A percentile compares a stretch with the other conserved stretches of the same genome.
phyloP scores from a whole-genome alignment of 1,140 invertebrate species.

The Megathymus violae region DNA sequence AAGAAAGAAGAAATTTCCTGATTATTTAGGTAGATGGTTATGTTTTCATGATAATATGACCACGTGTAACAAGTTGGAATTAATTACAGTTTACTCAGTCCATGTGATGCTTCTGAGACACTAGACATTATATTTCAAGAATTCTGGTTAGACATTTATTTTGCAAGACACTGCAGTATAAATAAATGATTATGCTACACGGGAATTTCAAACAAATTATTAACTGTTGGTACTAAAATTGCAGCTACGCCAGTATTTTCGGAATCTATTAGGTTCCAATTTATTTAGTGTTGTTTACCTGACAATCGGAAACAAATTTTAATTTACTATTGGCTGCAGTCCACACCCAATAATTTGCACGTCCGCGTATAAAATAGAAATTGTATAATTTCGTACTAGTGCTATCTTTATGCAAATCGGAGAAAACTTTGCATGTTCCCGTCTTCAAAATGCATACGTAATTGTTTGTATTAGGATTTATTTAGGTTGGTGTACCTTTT shows the following conservation, averaged over 20 bases:
- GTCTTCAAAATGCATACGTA: slow-evolving; percentile 25
- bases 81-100: too few species aligned
- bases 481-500: background rate
- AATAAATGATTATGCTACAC: too few species aligned
- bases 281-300: slow-evolving; percentile 8
- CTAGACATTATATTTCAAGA: too few species aligned
- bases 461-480: slow-evolving; percentile 17
- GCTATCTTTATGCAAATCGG: slow-evolving; percentile 21
- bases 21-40: too few species aligned
- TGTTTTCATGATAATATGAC: too few species aligned
- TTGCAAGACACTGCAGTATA: too few species aligned
- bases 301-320: background rate
- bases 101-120: too few species aligned
- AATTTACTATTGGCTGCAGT: slow-evolving; percentile 21
- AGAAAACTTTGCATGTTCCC: slow-evolving; percentile 22
- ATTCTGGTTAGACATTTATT: too few species aligned
- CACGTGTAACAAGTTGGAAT: too few species aligned
- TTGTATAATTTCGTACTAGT: slow-evolving; percentile 15
- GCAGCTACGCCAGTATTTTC: background rate
- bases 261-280: slow-evolving; percentile 9
- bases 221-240: too few species aligned
- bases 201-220: too few species aligned
- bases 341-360: slow-evolving; percentile 21
- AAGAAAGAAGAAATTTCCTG: too few species aligned
- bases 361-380: slow-evolving; percentile 22